These are phyloP conservation scores for Scleropages formosus DNA, from an alignment of 2,797 vertebrate species.

Conservation along the genomic window DNA sequence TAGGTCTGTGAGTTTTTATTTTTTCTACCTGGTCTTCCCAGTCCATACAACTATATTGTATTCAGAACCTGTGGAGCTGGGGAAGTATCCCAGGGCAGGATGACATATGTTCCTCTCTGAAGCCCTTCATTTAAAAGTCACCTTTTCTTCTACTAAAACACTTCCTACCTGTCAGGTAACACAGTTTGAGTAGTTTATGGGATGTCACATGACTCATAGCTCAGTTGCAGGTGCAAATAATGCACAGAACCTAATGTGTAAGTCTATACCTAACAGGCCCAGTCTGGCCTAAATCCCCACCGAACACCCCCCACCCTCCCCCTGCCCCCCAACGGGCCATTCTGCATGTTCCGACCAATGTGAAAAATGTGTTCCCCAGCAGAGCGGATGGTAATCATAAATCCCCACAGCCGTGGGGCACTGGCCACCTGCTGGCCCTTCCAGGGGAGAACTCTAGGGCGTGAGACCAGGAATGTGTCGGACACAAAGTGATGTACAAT, in stretches of 20 bases:
- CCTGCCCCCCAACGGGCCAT: not conserved
- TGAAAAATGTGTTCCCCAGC: not conserved
- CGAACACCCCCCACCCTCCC: not conserved
- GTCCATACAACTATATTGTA: slow-evolving; percentile 25
- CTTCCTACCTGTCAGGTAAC: slow-evolving; percentile 1
- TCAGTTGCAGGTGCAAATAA: slow-evolving; percentile 3
- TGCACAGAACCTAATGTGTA: not conserved
- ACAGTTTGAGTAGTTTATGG: not conserved
- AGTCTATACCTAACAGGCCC: not conserved
- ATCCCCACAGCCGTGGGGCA: not conserved
- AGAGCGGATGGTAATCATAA: not conserved
- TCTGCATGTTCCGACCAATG: not conserved
- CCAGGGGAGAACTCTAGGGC: too few species aligned
- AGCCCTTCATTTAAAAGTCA: slow-evolving; percentile 2
- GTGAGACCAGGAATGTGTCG: too few species aligned
- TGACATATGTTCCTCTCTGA: not conserved
- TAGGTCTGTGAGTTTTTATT: not conserved
- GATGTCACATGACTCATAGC: not conserved
- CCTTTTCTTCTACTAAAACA: not conserved
- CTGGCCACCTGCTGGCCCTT: slow-evolving; percentile 9
- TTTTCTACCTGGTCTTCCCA: slow-evolving; percentile 25
- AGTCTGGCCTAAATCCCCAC: not conserved
- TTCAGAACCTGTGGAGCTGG: not conserved
- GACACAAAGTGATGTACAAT: not conserved
- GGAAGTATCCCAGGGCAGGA: not conserved